Evolutionary conservation across 53 echinoderm and acorn worm genomes (phyloP).

Genomic region (Luidia sarsii): DNA sequence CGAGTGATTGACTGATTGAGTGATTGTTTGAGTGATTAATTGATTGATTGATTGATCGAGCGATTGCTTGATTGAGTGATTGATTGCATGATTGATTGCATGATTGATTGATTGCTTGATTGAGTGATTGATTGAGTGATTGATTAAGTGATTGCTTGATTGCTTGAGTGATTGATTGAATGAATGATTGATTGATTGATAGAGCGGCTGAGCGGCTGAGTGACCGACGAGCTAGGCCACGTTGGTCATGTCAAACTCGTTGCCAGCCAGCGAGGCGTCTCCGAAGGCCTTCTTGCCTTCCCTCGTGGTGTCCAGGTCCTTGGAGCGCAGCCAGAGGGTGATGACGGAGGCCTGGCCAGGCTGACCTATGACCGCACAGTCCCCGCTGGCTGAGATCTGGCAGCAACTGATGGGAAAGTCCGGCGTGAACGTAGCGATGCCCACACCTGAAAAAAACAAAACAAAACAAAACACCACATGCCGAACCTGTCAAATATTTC

Average conservation of each 20-base stretch:
- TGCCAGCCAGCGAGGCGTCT: slow-evolving; percentile 64
- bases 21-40: no score
- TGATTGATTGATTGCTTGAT: no score
- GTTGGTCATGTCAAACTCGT: slow-evolving; percentile 62
- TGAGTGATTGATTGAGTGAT: no score
- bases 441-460: slow-evolving; percentile 60
- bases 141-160: no score
- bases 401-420: slow-evolving; percentile 97
- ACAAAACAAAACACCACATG: background rate
- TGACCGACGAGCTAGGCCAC: no score
- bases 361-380: slow-evolving; percentile 89
- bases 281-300: slow-evolving; percentile 73
- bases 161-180: no score
- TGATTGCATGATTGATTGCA: no score
- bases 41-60: no score
- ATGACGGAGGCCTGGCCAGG: slow-evolving; percentile 72
- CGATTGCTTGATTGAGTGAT: no score
- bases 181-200: no score
- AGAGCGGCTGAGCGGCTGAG: no score
- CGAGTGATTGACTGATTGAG: no score
- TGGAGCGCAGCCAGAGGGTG: slow-evolving; percentile 81
- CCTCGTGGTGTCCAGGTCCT: slow-evolving; percentile 64
- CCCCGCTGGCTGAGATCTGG: slow-evolving; percentile 94
- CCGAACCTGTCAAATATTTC: background rate
- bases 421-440: slow-evolving; percentile 90